These are phyloP conservation scores for Seriola dumerili DNA, from an alignment of 2,113 vertebrate genomes.

Conservation along the genomic window DNA sequence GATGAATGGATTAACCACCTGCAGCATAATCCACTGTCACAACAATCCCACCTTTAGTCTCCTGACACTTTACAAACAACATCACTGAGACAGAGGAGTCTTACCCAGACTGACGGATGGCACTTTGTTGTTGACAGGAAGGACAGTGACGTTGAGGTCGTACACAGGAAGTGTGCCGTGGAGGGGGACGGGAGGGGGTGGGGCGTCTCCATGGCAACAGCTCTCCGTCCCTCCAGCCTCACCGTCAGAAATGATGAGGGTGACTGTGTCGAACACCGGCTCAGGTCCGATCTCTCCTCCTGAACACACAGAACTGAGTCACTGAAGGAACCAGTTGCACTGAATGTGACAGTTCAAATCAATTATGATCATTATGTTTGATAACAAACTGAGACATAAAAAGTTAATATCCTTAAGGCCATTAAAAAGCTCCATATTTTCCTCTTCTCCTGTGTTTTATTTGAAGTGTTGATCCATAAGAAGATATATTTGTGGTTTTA, in stretches of 20 bases:
- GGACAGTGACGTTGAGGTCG: conserved; percentile 82
- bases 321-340: too few species aligned
- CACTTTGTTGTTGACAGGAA: conserved; percentile 81
- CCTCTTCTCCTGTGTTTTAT: too few species aligned
- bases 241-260: conserved; percentile 83
- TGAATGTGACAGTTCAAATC: too few species aligned
- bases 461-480: too few species aligned
- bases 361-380: too few species aligned
- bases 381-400: too few species aligned
- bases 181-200: conserved; percentile 74
- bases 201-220: conserved; percentile 78
- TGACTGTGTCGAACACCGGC: conserved; percentile 65
- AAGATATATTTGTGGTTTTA: too few species aligned
- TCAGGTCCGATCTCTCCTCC: conserved; percentile 82
- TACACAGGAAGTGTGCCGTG: conserved; percentile 82
- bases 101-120: conserved; percentile 69
- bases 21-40: neutral
- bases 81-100: too few species aligned
- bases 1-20: neutral
- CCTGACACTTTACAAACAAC: too few species aligned
- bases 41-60: neutral
- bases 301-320: conserved; percentile 8
- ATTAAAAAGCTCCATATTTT: too few species aligned
- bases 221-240: conserved; percentile 64
- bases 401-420: too few species aligned